Evolutionary conservation across 64 coral and sea anemone genomes (phyloP).

Genomic region (Montipora foliosa): DNA sequence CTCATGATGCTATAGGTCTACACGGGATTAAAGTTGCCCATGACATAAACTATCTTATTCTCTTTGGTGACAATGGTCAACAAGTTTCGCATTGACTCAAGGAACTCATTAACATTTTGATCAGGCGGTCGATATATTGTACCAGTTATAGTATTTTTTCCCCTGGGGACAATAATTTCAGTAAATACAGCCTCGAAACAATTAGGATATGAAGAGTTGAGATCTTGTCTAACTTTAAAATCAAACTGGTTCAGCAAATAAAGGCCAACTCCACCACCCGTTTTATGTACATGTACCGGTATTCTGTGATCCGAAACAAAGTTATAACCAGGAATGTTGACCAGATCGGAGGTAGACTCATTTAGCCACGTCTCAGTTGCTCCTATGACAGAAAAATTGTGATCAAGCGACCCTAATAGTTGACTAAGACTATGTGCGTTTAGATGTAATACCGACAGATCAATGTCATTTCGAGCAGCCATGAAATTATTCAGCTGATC

Average conservation of each 20-base stretch:
- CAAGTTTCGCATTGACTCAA: not conserved
- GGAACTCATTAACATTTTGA: conserved; percentile 5
- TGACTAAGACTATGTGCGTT: not conserved
- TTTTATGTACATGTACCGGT: not conserved
- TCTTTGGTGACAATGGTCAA: conserved; percentile 7
- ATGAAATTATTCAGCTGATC: not conserved
- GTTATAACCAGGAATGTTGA: not conserved
- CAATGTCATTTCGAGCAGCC: not conserved
- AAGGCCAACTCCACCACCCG: conserved; percentile 17
- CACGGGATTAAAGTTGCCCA: conserved; percentile 26
- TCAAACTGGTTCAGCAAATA: not conserved
- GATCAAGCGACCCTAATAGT: conserved; percentile 2
- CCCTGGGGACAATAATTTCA: not conserved
- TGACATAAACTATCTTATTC: conserved; percentile 14
- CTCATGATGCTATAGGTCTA: conserved; percentile 10
- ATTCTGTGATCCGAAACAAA: not conserved
- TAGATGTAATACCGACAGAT: not conserved
- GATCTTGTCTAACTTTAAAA: conserved; percentile 23
- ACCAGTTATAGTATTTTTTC: conserved; percentile 45
- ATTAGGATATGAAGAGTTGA: not conserved
- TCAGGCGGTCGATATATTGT: conserved; percentile 48
- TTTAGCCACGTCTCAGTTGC: conserved; percentile 31
- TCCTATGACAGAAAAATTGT: not conserved
- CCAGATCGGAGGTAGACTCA: not conserved
- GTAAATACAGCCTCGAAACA: conserved; percentile 20